These are phyloP conservation scores for Mystacides longicornis DNA, from an alignment of 2,888 invertebrate species.

Conservation along the genomic window DNA sequence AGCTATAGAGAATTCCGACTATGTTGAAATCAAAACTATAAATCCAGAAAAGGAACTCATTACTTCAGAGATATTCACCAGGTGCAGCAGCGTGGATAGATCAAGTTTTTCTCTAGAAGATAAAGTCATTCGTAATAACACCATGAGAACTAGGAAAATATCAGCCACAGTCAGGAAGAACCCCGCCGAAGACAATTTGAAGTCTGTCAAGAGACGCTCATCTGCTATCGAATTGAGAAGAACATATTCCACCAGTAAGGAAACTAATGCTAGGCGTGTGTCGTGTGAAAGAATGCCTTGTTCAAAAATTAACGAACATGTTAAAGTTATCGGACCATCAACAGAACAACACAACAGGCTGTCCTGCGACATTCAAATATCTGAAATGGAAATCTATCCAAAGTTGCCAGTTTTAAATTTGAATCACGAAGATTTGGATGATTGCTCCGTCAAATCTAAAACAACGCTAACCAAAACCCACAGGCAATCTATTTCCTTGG, in stretches of 20 bases:
- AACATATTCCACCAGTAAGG: conserved; percentile 10
- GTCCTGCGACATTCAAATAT: conserved; percentile 1
- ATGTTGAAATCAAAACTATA: conserved; percentile 37
- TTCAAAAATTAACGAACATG: conserved; percentile 2
- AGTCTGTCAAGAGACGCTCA: conserved; percentile 17
- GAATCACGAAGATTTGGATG: conserved; percentile 13
- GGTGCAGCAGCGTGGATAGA: conserved; percentile 15
- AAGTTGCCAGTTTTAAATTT: conserved; percentile 17
- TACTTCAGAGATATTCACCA: conserved; percentile 15
- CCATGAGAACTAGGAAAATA: conserved; percentile 6
- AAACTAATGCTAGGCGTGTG: conserved; percentile 13
- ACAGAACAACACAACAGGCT: conserved; percentile 6
- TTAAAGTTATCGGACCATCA: conserved; percentile 3
- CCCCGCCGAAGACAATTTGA: conserved; percentile 9
- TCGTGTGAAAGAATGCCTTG: conserved; percentile 17
- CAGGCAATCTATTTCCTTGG: neutral
- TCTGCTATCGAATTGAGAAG: conserved; percentile 21
- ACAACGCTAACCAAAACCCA: neutral
- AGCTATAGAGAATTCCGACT: conserved; percentile 40
- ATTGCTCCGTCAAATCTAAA: conserved; percentile 1
- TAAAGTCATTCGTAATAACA: conserved; percentile 5
- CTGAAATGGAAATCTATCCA: conserved; percentile 5
- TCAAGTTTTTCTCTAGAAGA: conserved; percentile 6
- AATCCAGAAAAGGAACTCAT: conserved; percentile 30
- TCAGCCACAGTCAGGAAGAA: conserved; percentile 12